Conservation (phyloP, 2,113 vertebrate species). For the Casuarius casuarius region DNA sequence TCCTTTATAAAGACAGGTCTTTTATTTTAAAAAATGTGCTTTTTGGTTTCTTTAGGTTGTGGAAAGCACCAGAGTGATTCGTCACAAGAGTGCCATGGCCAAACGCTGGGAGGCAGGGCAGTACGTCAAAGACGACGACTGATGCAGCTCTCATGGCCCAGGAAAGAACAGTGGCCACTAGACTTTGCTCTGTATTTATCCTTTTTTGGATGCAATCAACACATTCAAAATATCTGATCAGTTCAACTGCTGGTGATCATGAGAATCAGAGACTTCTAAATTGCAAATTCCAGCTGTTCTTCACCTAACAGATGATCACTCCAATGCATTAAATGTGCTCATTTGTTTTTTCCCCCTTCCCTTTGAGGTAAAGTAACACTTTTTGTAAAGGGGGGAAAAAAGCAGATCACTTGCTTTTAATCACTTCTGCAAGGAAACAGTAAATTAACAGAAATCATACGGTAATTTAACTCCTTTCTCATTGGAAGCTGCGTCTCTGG, state of each 20-base stretch:
- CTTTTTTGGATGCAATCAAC: fast-evolving
- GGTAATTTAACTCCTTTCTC: background rate
- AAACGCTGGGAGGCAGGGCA: conserved; percentile 86
- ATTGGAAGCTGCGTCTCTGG: background rate
- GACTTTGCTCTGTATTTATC: fast-evolving
- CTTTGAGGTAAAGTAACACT: background rate
- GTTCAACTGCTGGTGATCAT: background rate
- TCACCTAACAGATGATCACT: background rate
- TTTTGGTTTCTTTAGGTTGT: conserved; percentile 77
- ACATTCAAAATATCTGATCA: fast-evolving
- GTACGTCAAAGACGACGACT: conserved; percentile 59
- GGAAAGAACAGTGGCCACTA: fast-evolving
- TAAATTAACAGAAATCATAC: background rate
- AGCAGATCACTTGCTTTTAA: conserved; percentile 3
- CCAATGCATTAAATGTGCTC: background rate
- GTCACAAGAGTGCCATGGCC: conserved; percentile 82
- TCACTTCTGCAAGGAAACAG: background rate
- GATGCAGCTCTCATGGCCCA: background rate
- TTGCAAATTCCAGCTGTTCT: background rate
- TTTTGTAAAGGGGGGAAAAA: background rate
- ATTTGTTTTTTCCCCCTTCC: background rate
- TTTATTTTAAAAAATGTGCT: background rate
- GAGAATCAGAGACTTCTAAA: background rate
- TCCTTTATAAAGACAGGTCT: background rate
- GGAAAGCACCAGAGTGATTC: conserved; percentile 83